phyloP scores from a whole-genome alignment of 2,888 invertebrate species.

The Lamproptera curius region DNA sequence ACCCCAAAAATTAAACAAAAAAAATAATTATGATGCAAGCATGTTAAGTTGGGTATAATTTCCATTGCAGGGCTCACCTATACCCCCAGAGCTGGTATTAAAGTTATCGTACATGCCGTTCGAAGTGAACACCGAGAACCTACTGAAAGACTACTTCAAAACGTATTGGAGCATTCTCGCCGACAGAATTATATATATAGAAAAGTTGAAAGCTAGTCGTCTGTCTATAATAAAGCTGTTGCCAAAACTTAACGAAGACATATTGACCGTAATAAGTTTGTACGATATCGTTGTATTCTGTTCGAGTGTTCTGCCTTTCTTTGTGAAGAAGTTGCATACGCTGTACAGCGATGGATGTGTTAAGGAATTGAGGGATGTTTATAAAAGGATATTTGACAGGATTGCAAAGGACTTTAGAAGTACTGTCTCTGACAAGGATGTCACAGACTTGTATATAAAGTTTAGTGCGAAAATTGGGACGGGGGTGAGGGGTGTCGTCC shows the following conservation, averaged over 20 bases:
- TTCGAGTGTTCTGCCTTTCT: conserved; percentile 39
- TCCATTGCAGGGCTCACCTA: conserved; percentile 42
- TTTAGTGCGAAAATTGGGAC: no score
- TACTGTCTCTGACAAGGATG: conserved; percentile 35
- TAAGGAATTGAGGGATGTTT: conserved; percentile 39
- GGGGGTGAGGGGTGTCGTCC: no score
- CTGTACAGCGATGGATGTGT: conserved; percentile 40
- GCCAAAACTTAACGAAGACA: conserved; percentile 49
- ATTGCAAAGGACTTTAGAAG: conserved; percentile 44
- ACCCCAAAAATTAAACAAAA: no score
- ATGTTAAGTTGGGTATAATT: not conserved
- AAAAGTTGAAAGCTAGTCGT: conserved; percentile 44
- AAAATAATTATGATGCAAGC: not conserved
- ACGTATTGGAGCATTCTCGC: conserved; percentile 62
- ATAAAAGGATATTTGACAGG: conserved; percentile 42
- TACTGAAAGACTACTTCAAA: conserved; percentile 51
- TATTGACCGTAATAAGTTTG: conserved; percentile 44
- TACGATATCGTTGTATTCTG: conserved; percentile 53
- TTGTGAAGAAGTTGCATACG: conserved; percentile 52
- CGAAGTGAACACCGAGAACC: conserved; percentile 40
- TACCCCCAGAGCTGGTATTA: conserved; percentile 52
- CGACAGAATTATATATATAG: conserved; percentile 53
- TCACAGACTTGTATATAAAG: conserved; percentile 46
- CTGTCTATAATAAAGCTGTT: conserved; percentile 44
- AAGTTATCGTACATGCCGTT: conserved; percentile 63